A percentile compares a stretch with the other conserved stretches of the same genome.
phyloP scores from a whole-genome alignment of 2,888 invertebrate species.

The Drosophila rellima region DNA sequence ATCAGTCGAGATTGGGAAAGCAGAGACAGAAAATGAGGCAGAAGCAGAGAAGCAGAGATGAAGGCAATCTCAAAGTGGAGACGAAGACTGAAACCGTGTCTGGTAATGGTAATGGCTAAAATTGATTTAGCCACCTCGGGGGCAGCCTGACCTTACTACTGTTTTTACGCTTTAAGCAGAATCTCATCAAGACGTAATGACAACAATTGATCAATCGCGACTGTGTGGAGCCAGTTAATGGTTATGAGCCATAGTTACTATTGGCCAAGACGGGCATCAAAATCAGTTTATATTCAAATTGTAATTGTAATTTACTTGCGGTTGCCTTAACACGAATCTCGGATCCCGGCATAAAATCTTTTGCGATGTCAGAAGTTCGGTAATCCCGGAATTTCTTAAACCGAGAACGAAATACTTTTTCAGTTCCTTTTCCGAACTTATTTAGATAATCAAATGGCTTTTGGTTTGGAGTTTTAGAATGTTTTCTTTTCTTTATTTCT shows the following conservation, averaged over 20 bases:
- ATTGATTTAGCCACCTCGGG: constrained; percentile 84
- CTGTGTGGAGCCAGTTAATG: constrained; percentile 52
- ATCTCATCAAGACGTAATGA: constrained; percentile 84
- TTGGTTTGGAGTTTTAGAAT: too few species aligned
- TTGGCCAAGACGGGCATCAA: constrained; percentile 39
- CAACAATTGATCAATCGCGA: constrained; percentile 77
- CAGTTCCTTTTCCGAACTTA: too few species aligned
- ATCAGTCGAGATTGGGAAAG: constrained; percentile 47
- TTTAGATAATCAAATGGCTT: too few species aligned
- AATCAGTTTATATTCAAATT: constrained; percentile 72
- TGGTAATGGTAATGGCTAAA: constrained; percentile 73
- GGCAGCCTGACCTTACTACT: constrained; percentile 84
- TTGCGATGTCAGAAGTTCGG: too few species aligned
- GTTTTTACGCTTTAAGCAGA: constrained; percentile 85
- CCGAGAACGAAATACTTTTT: too few species aligned
- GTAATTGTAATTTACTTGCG: constrained; percentile 69
- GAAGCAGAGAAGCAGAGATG: constrained; percentile 5
- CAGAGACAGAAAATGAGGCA: background rate
- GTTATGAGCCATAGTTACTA: constrained; percentile 43
- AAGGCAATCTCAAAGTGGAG: constrained; percentile 64
- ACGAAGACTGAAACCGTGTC: constrained; percentile 41
- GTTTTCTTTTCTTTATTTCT: too few species aligned
- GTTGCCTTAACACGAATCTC: constrained; percentile 31
- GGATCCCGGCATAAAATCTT: too few species aligned
- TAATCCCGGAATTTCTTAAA: too few species aligned